These are phyloP conservation scores for Toxotes lorentzi DNA, from an alignment of 2,797 vertebrate species.

Conservation along the genomic window DNA sequence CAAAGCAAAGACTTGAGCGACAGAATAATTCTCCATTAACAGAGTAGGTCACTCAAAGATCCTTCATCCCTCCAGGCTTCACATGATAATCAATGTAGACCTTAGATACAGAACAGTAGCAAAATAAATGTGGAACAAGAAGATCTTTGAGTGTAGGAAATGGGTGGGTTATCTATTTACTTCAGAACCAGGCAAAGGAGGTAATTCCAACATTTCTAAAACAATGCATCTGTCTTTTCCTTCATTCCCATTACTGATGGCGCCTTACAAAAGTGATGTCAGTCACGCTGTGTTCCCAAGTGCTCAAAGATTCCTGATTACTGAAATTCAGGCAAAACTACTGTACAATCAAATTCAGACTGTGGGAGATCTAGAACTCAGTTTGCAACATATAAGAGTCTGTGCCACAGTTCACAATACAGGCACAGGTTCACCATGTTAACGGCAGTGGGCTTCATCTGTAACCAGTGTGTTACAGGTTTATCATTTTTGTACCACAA, in stretches of 20 bases:
- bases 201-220: not conserved
- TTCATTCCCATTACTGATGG: not conserved
- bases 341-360: slow-evolving; percentile 5
- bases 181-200: not conserved
- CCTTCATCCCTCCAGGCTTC: slow-evolving; percentile 44
- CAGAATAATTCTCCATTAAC: slow-evolving; percentile 76
- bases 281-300: not conserved
- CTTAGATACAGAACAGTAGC: slow-evolving; percentile 27
- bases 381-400: slow-evolving; percentile 9
- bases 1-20: slow-evolving; percentile 64
- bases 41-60: slow-evolving; percentile 60
- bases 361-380: not conserved
- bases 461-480: too few relatives aligned
- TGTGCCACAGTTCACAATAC: not conserved
- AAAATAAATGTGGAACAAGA: not conserved
- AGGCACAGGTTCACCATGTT: not conserved
- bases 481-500: too few relatives aligned
- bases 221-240: not conserved
- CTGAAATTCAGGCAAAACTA: not conserved
- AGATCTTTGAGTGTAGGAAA: not conserved
- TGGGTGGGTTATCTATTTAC: not conserved
- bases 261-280: not conserved
- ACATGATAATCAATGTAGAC: slow-evolving; percentile 42
- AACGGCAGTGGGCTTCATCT: not conserved
- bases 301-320: not conserved